Percentiles rank a stretch among this genome's conserved stretches.
phyloP scores from a whole-genome alignment of 1,140 invertebrate genomes.

The Zaprionus camerounensis region DNA sequence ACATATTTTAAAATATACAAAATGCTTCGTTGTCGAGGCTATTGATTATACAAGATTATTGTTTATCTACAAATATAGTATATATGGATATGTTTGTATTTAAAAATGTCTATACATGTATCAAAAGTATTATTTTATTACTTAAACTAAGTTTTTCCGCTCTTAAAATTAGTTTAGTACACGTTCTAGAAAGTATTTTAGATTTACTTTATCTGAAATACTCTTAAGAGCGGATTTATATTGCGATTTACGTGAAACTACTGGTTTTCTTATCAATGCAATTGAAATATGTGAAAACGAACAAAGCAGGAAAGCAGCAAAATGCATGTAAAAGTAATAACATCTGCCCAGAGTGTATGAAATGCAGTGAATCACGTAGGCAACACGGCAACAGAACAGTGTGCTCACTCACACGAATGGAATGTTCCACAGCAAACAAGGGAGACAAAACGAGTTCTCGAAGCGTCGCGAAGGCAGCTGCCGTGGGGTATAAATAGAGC shows the following conservation, averaged over 20 bases:
- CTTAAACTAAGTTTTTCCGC: too few species aligned
- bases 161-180: too few species aligned
- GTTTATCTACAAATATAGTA: too few species aligned
- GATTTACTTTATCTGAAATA: too few species aligned
- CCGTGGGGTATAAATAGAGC: conserved; percentile 63
- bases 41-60: too few species aligned
- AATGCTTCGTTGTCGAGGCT: too few species aligned
- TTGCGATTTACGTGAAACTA: neutral
- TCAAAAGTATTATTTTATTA: too few species aligned
- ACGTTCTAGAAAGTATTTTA: too few species aligned
- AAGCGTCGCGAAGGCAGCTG: conserved; percentile 24
- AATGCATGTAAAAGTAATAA: neutral
- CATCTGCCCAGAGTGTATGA: conserved; percentile 4
- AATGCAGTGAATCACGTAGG: conserved; percentile 45
- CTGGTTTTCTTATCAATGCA: neutral
- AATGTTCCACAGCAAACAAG: conserved; percentile 19
- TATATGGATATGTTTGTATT: too few species aligned
- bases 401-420: conserved; percentile 33
- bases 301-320: neutral
- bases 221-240: too few species aligned
- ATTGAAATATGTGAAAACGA: neutral
- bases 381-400: neutral
- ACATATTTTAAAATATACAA: too few species aligned
- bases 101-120: too few species aligned
- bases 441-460: conserved; percentile 44